Evolutionary conservation across 2,888 invertebrate species (phyloP).

Genomic region (Brachyopa scutellaris): DNA sequence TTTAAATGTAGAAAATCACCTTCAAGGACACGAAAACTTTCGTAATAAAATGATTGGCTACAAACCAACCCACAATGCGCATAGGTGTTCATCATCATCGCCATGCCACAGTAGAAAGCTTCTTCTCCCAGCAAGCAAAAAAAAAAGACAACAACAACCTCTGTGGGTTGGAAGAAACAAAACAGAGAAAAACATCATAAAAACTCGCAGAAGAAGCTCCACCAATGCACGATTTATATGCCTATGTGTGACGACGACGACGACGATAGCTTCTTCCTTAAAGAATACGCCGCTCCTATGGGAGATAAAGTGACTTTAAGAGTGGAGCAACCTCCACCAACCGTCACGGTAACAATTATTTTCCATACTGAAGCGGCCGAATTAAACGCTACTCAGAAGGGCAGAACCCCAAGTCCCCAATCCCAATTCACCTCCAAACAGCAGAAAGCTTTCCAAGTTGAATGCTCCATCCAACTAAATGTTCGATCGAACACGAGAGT

Average conservation of each 20-base stretch:
- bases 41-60: conserved; percentile 75
- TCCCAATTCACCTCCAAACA: neutral
- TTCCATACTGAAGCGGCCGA: conserved; percentile 46
- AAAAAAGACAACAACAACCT: conserved; percentile 47
- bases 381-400: neutral
- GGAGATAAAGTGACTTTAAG: conserved; percentile 20
- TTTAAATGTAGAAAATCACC: conserved; percentile 73
- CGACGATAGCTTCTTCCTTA: conserved; percentile 24
- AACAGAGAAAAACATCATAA: conserved; percentile 50
- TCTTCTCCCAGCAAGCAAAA: neutral
- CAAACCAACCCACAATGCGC: conserved; percentile 72
- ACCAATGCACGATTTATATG: conserved; percentile 72
- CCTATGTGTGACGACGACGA: conserved; percentile 58
- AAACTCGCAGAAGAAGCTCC: conserved; percentile 53
- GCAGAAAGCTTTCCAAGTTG: conserved; percentile 22
- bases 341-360: conserved; percentile 51
- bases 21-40: conserved; percentile 73
- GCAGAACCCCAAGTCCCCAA: neutral
- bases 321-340: conserved; percentile 20
- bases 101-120: conserved; percentile 55
- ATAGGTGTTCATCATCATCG: conserved; percentile 70
- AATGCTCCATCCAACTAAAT: conserved; percentile 16
- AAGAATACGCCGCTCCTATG: conserved; percentile 33
- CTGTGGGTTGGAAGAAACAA: conserved; percentile 61
- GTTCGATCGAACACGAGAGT: conserved; percentile 28